Percentiles rank a stretch among this genome's conserved stretches.
phyloP scores from a whole-genome alignment of 2,113 vertebrate genomes.

The Lycaon pictus region DNA sequence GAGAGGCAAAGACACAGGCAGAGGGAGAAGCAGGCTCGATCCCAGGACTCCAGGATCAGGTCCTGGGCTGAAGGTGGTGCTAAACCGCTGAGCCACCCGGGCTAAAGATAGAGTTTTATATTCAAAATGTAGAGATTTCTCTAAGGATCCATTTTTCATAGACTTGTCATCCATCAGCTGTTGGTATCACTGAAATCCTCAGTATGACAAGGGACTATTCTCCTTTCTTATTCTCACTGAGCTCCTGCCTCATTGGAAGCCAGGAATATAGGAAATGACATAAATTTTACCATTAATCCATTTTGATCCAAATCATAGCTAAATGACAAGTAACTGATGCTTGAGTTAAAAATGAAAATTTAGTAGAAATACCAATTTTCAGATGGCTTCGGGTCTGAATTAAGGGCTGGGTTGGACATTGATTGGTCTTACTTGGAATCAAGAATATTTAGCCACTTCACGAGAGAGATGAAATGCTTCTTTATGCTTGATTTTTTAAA shows the following conservation, averaged over 20 bases:
- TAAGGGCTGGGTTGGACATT: not conserved
- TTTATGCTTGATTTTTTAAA: not conserved
- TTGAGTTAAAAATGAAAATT: not conserved
- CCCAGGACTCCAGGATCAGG: no score
- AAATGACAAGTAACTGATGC: not conserved
- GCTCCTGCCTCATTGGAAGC: not conserved
- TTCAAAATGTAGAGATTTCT: not conserved
- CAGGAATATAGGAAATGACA: not conserved
- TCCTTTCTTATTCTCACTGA: not conserved
- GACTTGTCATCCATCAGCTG: no score
- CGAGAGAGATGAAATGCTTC: not conserved
- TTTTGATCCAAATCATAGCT: not conserved
- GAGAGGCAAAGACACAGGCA: no score
- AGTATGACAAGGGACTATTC: not conserved
- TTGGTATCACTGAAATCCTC: not conserved
- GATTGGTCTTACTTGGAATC: not conserved
- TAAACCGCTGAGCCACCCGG: no score
- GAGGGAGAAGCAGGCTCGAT: no score
- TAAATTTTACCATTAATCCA: not conserved
- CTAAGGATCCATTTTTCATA: not conserved
- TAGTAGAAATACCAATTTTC: conserved; percentile 12
- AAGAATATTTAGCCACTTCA: not conserved
- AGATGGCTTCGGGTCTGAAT: not conserved
- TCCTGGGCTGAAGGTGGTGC: no score
- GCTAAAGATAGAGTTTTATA: not conserved